A percentile compares a stretch with the other conserved stretches of the same genome.
Conservation (phyloP, 2,888 invertebrate genomes). For the Tetheella fluctuosa region DNA sequence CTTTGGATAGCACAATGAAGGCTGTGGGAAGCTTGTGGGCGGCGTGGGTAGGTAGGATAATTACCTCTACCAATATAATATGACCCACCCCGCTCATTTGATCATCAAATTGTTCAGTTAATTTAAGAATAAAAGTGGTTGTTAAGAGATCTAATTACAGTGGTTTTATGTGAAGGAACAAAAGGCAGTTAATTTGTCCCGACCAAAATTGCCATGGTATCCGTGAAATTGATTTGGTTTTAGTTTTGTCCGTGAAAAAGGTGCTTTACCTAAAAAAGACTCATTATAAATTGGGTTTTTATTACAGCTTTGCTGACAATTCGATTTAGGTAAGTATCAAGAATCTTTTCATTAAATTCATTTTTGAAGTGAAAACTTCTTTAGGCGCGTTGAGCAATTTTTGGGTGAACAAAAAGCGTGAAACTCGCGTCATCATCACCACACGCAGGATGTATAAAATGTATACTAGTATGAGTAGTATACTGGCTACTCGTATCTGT, state of each 20-base stretch:
- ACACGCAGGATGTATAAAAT: too few relatives aligned
- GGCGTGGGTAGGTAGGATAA: slow-evolving; percentile 63
- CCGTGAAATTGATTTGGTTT: slow-evolving; percentile 52
- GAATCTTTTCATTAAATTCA: too few relatives aligned
- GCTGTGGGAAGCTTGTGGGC: slow-evolving; percentile 65
- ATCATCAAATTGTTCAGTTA: slow-evolving; percentile 2
- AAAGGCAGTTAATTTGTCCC: slow-evolving; percentile 55
- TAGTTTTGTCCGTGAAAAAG: slow-evolving; percentile 14
- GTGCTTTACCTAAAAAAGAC: slow-evolving; percentile 23
- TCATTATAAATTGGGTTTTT: background rate
- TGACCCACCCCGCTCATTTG: slow-evolving; percentile 36
- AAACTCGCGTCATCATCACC: too few relatives aligned
- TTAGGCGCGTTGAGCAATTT: too few relatives aligned
- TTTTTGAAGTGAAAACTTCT: too few relatives aligned
- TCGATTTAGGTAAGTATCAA: too few relatives aligned
- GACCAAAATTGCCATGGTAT: slow-evolving; percentile 47
- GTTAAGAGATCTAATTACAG: slow-evolving; percentile 29
- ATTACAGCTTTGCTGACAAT: background rate
- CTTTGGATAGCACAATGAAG: slow-evolving; percentile 30
- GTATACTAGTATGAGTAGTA: too few relatives aligned
- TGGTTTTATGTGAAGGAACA: slow-evolving; percentile 45
- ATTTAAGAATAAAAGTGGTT: slow-evolving; percentile 8
- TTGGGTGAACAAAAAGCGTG: too few relatives aligned
- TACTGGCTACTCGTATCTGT: too few relatives aligned
- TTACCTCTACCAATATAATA: slow-evolving; percentile 45